Conservation (phyloP, 1,140 invertebrate species). For the Lutraria rhynchaena region DNA sequence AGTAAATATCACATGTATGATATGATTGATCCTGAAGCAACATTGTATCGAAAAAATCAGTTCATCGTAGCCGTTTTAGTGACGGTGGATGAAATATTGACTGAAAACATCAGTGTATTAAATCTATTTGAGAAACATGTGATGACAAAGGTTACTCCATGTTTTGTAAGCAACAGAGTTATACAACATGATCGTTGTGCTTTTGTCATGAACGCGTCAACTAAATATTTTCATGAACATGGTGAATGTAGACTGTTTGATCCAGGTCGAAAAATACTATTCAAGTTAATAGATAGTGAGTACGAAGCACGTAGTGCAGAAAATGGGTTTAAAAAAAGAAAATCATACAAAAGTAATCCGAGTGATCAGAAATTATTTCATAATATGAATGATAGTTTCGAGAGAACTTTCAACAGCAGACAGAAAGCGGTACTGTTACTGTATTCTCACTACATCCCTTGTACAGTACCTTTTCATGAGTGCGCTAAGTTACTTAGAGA, state of each 20-base stretch:
- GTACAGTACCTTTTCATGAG: slow-evolving; percentile 10
- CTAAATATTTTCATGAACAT: slow-evolving; percentile 18
- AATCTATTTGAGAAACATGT: background rate
- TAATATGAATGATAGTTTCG: slow-evolving; percentile 9
- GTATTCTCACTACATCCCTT: slow-evolving; percentile 15
- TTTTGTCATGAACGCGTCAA: background rate
- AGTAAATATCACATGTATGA: slow-evolving; percentile 16
- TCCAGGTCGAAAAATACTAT: background rate
- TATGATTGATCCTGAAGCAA: background rate
- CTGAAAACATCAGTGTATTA: background rate
- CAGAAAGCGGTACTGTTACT: background rate
- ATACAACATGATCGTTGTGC: slow-evolving; percentile 2
- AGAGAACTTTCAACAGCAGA: background rate
- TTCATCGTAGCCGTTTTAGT: background rate
- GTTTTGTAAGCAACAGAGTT: background rate
- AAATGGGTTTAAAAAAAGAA: background rate
- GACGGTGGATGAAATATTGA: slow-evolving; percentile 1
- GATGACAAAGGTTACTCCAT: background rate
- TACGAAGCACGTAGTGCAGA: background rate
- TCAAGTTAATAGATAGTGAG: slow-evolving; percentile 7
- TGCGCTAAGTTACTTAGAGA: slow-evolving; percentile 1
- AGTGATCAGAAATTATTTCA: background rate
- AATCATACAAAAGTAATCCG: background rate
- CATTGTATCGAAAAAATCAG: slow-evolving; percentile 5
- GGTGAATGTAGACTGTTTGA: slow-evolving; percentile 27